These are phyloP conservation scores for Rhagoletis pomonella DNA, from an alignment of 1,140 invertebrate genomes.

Conservation along the genomic window DNA sequence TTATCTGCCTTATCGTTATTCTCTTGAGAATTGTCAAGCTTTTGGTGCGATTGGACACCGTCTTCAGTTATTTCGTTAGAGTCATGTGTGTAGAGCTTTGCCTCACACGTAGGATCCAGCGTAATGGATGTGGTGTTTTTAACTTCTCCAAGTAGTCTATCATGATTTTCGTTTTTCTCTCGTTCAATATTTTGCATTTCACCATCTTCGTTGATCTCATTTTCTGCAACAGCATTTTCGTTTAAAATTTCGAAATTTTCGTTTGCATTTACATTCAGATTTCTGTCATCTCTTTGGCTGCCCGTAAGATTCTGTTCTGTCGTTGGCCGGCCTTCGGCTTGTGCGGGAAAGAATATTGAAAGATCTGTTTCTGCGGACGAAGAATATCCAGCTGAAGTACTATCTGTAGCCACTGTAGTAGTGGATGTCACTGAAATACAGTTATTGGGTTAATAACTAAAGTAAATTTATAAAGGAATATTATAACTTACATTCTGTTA, in stretches of 20 bases:
- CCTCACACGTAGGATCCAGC: neutral
- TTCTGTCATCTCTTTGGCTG: neutral
- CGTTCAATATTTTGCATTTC: conserved; percentile 33
- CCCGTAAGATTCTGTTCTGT: neutral
- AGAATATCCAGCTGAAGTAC: neutral
- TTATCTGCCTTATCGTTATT: neutral
- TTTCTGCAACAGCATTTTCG: neutral
- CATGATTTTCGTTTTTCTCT: neutral
- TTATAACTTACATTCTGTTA: neutral
- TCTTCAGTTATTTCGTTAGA: neutral
- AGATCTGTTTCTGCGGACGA: neutral
- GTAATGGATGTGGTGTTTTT: neutral
- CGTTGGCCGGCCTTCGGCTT: neutral
- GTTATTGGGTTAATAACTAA: neutral
- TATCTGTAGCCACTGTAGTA: neutral
- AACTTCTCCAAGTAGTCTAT: neutral
- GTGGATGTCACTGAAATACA: conserved; percentile 8
- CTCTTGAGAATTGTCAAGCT: neutral
- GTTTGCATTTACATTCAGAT: neutral
- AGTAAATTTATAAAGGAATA: neutral
- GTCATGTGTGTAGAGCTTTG: neutral
- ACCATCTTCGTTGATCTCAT: neutral
- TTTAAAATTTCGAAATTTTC: conserved; percentile 9
- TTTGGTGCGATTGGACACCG: neutral
- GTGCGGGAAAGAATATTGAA: neutral